Evolutionary conservation across 1,140 invertebrate genomes (phyloP).

Genomic region (Listronotus oregonensis): DNA sequence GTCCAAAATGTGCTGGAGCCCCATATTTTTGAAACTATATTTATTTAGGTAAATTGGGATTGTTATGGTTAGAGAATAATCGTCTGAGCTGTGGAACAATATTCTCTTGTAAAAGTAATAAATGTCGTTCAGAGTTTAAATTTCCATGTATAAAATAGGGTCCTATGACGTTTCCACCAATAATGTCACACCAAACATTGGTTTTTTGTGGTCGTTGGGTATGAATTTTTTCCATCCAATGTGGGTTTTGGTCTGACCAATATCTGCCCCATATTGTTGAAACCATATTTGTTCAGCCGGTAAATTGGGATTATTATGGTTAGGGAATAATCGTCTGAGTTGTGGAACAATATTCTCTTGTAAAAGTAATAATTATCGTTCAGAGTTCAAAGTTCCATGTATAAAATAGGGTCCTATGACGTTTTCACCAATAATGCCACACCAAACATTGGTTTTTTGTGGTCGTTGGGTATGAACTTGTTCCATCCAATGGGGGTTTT

Average conservation of each 20-base stretch:
- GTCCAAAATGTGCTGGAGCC: no score
- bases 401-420: conserved; percentile 18
- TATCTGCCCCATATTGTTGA: conserved; percentile 1
- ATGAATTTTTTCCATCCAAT: conserved; percentile 6
- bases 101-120: no score
- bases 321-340: no score
- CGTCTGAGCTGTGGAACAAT: no score
- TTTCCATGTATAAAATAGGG: conserved; percentile 14
- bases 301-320: no score
- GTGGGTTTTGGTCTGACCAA: not conserved
- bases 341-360: no score
- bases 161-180: no score
- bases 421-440: conserved; percentile 4
- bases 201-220: conserved; percentile 2
- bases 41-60: no score
- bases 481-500: not conserved
- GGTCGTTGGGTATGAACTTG: conserved; percentile 7
- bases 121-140: not conserved
- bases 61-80: no score
- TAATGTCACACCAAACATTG: conserved; percentile 8
- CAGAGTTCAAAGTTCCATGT: not conserved
- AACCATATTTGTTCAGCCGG: no score
- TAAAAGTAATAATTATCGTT: no score
- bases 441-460: conserved; percentile 9
- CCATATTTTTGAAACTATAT: no score